Evolutionary conservation across 1,140 invertebrate genomes (phyloP), one percentile per base, ranked within the genome.

Genomic region (Campoletis sonorensis): DNA sequence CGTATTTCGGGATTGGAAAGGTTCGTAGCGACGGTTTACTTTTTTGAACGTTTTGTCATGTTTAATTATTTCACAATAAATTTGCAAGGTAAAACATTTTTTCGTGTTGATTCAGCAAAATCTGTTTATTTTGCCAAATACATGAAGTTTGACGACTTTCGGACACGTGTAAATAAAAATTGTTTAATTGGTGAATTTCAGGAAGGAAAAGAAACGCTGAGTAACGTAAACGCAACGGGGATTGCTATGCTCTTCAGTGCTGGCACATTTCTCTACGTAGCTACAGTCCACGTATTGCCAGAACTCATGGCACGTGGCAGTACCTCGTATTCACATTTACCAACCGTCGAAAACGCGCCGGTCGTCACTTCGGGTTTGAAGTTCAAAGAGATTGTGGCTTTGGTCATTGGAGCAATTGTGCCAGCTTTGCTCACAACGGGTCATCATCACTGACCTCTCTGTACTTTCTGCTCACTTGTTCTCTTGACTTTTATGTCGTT

Each of bases 201-300:
- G 94, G 93, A 94, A 87, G 93, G 93, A n/a, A 94, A 95, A 90
- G 94, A 95, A 90, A 93, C 92, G 1, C 86, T 98, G 1, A 96
- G 95, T 84, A 96, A 96, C 33, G 94, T 98, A 13, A 98, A 98
- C 92, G 97, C 97, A 2, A 99, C 96, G 90, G 98, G 98, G 64
- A 95, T 99, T 61, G 98, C 98, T 18, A 99, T 99, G 98, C 92
- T 99, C 23, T 99, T 99, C 91, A 99, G 98, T 83, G 99, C 98
- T 1, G 99, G 99, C 1, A 99, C 99, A 67, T 99, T 99, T 92
- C 93, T 99, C 10, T 99, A 99, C 89, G 99, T 99, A 8, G 98
- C 99, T 0, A 99, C 99, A 1, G 98, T 99, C 1, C 99, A 99
- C 91, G 98, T 99, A 4, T 90, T 99, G 64, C 98, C 99, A 0